phyloP scores from a whole-genome alignment of 1,140 invertebrate genomes.

The Euschistus heros region DNA sequence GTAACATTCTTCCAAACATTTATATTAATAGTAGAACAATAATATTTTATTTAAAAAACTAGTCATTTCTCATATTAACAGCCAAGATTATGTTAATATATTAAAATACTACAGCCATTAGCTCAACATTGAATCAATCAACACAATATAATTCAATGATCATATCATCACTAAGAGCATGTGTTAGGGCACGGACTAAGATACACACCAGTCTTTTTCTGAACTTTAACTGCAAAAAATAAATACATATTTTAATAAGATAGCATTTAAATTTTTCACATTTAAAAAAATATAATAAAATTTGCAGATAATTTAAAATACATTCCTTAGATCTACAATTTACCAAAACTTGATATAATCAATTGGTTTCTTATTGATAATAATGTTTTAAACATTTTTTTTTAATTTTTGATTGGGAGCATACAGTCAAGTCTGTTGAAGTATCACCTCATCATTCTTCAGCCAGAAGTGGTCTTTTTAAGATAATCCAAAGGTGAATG shows the following conservation, averaged over 20 bases:
- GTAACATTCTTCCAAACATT: neutral
- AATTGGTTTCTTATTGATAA: no score
- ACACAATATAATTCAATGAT: neutral
- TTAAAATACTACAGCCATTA: neutral
- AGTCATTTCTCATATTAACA: neutral
- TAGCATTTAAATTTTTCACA: no score
- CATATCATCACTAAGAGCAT: conserved; percentile 22
- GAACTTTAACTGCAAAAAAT: conserved; percentile 29
- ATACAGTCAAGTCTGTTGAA: no score
- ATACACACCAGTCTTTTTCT: conserved; percentile 28
- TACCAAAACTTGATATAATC: no score
- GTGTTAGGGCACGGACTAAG: conserved; percentile 31
- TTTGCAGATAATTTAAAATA: no score
- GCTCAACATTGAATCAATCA: neutral
- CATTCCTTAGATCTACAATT: no score
- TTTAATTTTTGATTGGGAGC: no score
- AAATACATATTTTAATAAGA: conserved; percentile 12
- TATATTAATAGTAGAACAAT: neutral
- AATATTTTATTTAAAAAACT: neutral
- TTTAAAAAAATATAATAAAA: no score
- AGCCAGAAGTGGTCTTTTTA: no score
- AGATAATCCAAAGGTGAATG: no score
- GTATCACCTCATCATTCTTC: no score
- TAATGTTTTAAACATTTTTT: no score
- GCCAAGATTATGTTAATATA: neutral